A percentile compares a stretch with the other conserved stretches of the same genome.
Conservation (phyloP, 2,888 invertebrate genomes). For the Pardosa pseudoannulata region DNA sequence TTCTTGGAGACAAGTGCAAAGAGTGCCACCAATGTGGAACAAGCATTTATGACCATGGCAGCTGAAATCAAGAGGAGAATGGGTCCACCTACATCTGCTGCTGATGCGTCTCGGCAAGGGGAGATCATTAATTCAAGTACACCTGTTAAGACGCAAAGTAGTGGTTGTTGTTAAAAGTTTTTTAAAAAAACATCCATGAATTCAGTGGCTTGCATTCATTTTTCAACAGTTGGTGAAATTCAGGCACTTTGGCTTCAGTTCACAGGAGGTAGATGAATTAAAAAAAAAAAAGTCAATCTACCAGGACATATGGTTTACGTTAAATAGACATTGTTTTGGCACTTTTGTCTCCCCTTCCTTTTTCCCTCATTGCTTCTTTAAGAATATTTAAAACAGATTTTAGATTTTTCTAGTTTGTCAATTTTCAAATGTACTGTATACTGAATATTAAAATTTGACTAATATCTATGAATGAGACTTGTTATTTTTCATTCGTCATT, state of each 20-base stretch:
- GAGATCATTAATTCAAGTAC: conserved; percentile 96
- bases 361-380: conserved; percentile 33
- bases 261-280: conserved; percentile 44
- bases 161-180: conserved; percentile 94
- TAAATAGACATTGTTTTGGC: conserved; percentile 64
- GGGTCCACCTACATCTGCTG: conserved; percentile 94
- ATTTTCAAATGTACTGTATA: conserved; percentile 44
- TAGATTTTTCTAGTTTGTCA: conserved; percentile 47
- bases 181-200: conserved; percentile 39
- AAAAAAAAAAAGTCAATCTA: conserved; percentile 31
- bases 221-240: conserved; percentile 67
- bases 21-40: conserved; percentile 99
- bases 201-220: conserved; percentile 70
- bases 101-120: conserved; percentile 80
- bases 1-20: conserved; percentile 99
- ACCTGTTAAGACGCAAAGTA: conserved; percentile 93
- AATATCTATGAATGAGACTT: conserved; percentile 13
- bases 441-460: conserved; percentile 58
- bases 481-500: background rate
- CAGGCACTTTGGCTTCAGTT: conserved; percentile 60
- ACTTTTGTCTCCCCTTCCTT: conserved; percentile 40
- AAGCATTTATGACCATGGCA: conserved; percentile 98
- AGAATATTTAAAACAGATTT: conserved; percentile 39
- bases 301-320: conserved; percentile 51
- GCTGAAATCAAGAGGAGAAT: conserved; percentile 99